phyloP scores from a whole-genome alignment of 37 sponge, comb jelly and placozoan species.

The Tethya wilhelma region DNA sequence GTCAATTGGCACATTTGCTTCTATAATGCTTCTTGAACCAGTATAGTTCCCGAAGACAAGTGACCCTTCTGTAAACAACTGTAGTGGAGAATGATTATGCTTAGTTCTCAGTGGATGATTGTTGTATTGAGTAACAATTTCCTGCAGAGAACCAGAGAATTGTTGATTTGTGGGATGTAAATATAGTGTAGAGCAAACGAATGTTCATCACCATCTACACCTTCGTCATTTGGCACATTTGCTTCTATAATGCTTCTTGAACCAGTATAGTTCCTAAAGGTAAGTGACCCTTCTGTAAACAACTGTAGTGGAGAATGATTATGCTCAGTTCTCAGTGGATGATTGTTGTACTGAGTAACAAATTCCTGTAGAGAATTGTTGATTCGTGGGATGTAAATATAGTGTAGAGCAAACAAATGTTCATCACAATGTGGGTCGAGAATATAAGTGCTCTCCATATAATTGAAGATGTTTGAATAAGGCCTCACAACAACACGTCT shows the following conservation, averaged over 20 bases:
- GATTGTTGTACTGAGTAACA: constrained; percentile 32
- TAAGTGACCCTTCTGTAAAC: constrained; percentile 19
- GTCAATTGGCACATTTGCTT: no score
- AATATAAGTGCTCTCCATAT: constrained; percentile 22
- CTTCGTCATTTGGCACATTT: no score
- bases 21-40: no score
- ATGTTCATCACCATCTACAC: constrained; percentile 27
- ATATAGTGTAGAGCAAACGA: constrained; percentile 44
- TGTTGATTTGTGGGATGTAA: constrained; percentile 33
- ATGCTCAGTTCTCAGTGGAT: constrained; percentile 24
- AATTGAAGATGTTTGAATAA: constrained; percentile 42
- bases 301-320: constrained; percentile 37
- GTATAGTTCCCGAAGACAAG: no score
- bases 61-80: no score
- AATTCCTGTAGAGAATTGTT: constrained; percentile 22
- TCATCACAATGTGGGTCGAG: constrained; percentile 36
- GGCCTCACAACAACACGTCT: constrained; percentile 10
- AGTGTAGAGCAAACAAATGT: constrained; percentile 48
- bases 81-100: no score
- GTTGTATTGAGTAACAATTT: not conserved
- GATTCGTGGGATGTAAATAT: constrained; percentile 28
- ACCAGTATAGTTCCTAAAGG: no score
- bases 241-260: no score
- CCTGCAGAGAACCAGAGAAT: not conserved
- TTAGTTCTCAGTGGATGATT: no score